These are phyloP conservation scores for Drosophila virilis DNA, from an alignment of 1,140 invertebrate genomes.

Conservation along the genomic window DNA sequence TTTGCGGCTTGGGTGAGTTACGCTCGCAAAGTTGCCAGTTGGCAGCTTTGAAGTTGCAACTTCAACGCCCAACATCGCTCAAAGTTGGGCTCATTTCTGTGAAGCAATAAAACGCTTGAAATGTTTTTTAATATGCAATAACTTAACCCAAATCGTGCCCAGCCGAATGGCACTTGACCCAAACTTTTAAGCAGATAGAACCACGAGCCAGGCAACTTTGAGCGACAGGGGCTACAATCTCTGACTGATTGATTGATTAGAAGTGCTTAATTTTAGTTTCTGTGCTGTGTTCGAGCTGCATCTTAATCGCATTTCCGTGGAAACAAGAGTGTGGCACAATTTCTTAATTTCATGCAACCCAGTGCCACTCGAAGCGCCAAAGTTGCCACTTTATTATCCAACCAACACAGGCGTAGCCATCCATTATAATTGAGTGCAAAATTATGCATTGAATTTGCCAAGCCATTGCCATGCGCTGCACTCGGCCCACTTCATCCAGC, in stretches of 20 bases:
- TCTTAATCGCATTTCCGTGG: slow-evolving; percentile 15
- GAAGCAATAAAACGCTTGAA: slow-evolving; percentile 72
- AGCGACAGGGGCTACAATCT: slow-evolving; percentile 11
- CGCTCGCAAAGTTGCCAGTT: slow-evolving; percentile 37
- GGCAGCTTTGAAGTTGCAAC: slow-evolving; percentile 70
- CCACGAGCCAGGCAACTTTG: slow-evolving; percentile 2
- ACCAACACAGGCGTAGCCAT: slow-evolving; percentile 34
- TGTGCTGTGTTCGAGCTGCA: slow-evolving; percentile 7
- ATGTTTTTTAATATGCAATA: slow-evolving; percentile 76
- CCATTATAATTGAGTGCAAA: slow-evolving; percentile 82
- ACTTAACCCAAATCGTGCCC: slow-evolving; percentile 64
- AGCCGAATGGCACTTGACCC: slow-evolving; percentile 63
- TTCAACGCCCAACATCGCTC: slow-evolving; percentile 50
- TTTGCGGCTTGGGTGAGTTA: slow-evolving; percentile 10
- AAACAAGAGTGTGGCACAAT: slow-evolving; percentile 31
- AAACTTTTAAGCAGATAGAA: slow-evolving; percentile 40
- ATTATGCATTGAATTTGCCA: slow-evolving; percentile 75
- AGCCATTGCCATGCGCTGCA: slow-evolving; percentile 12
- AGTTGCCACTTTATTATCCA: slow-evolving; percentile 62
- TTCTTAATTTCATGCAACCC: slow-evolving; percentile 47
- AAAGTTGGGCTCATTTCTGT: slow-evolving; percentile 50
- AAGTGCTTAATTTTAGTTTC: slow-evolving; percentile 69
- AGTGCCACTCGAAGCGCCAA: slow-evolving; percentile 49
- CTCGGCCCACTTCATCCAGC: slow-evolving; percentile 41
- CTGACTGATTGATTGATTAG: slow-evolving; percentile 69